phyloP scores from a whole-genome alignment of 2,113 vertebrate species.

The Setophaga coronata region DNA sequence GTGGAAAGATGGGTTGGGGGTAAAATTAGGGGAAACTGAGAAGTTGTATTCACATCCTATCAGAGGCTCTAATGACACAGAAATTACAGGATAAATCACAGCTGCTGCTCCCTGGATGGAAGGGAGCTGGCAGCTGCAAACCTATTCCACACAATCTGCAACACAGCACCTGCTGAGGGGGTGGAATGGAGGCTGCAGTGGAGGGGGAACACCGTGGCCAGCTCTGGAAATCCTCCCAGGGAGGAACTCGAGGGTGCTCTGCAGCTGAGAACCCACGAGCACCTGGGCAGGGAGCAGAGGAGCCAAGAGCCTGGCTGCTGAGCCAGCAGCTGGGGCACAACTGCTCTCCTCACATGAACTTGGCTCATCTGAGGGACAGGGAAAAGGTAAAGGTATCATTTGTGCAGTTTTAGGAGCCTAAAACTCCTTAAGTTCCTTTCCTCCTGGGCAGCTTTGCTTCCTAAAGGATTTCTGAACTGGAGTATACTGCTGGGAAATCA shows the following conservation, averaged over 20 bases:
- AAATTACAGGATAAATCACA: not conserved
- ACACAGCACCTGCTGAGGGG: not conserved
- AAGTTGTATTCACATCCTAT: not conserved
- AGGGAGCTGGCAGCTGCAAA: not conserved
- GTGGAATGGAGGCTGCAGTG: not conserved
- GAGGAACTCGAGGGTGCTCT: not conserved
- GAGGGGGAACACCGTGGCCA: not conserved
- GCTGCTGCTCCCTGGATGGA: not conserved
- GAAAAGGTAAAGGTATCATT: not conserved
- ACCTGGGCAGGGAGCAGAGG: rapidly evolving
- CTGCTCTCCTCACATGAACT: rapidly evolving
- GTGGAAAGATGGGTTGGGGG: not conserved
- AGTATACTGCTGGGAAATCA: not conserved
- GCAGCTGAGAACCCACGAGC: not conserved
- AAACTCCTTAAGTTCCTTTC: not conserved
- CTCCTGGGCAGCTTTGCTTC: not conserved
- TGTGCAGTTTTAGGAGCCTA: not conserved
- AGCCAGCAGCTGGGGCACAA: not conserved
- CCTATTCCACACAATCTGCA: not conserved
- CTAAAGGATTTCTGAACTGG: not conserved
- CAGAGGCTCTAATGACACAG: not conserved
- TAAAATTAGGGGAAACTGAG: not conserved
- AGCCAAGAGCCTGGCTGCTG: not conserved
- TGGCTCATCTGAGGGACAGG: no score
- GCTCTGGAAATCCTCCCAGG: not conserved